Base-by-base conservation (phyloP, 2,113 vertebrate genomes). In the Lepidothrix coronata region DNA sequence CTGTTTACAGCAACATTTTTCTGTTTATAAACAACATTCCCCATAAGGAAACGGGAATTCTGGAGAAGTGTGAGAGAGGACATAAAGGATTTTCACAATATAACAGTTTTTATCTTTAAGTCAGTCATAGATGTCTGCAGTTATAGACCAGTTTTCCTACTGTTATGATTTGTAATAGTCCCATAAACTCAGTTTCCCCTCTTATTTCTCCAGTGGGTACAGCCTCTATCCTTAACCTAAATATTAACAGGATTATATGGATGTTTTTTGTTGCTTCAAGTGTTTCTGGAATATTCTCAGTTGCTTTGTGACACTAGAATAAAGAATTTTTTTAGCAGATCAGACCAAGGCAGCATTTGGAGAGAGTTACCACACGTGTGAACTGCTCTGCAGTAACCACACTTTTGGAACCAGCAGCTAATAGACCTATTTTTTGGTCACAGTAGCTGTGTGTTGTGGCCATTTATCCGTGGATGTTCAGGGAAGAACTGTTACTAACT, bases 381-480 rank as follows among this genome's bases (percentile, higher is more conserved):
- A 61, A 3, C 33, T n/a, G 16, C 39, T 73, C 33, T 44, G 52
- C 37, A 28, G 44, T 9, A 24, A 33, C 3, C 6, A n/a, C 20
- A 0, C 48, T 59, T 37, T 33, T 11, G 46, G 27, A 93, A 49
- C 14, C 21, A 13, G 52, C 66, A 59, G 12, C 43, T 22, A 5
- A 43, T 46, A 55, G 48, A 19, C 9, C 24, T 27, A 12, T 61
- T 39, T 22, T 13, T 43, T 57, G 37, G 14, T 46, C 13, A 7
- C n/a, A 9, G 12, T 6, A 25, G 9, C 77, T 65, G 16, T 12
- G 1, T 2, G 5, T 54, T 61, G 3, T 3, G 1, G 25, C 35
- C 20, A 0, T 61, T 70, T 17, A 10, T 25, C 33, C n/a, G 12
- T 11, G 52, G 41, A 2, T 28, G 8, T 9, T n/a, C 8, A 6